Base-by-base conservation (phyloP, 2,888 invertebrate species). In the Nymphalis c-album region DNA sequence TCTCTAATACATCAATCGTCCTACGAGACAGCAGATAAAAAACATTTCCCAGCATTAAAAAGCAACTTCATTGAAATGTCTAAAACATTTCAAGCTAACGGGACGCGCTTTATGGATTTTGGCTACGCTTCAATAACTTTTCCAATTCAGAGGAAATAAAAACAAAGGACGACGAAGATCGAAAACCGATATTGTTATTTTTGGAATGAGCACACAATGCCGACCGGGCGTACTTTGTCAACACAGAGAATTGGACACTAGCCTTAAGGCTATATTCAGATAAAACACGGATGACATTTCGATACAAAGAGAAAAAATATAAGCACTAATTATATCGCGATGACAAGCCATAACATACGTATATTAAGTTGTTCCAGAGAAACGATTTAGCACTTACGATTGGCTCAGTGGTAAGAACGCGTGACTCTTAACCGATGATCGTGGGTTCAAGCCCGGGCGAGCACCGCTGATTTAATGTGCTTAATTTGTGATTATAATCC, bases 181-280 rank as follows among this genome's bases (percentile, higher is more conserved):
- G 60, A 64, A 69, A 69, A 64, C 66, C 69, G 63, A 71, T 71
- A 68, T 69, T 67, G 63, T 58, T 68, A 69, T 69, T 73, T 71
- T 60, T 53, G 62, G 61, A 68, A 64, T 60, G 60, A 68, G 40
- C 48, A 40, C 48, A 66, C 64, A 71, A 67, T 64, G 55, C 60
- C 46, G 69, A 35, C 59, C 45, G 26, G 26, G 58, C 50, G 17
- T 18, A 55, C 59, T 62, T 66, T 64, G 67, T 69, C 64, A 64
- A 46, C 48, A 57, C 10, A 40, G 57, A 57, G 7, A 17, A 31
- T 17, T 53, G 53, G 20, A 55, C 31, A 20, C 20, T 22, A 31
- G 31, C 18, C 17, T 18, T 17, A n/a, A 17, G 31, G 55, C 26
- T 40, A 10, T 51, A 16, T 51, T 22, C 22, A 26, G n/a, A 55